Conservation (phyloP, 2,888 invertebrate genomes). For the Acanthococcus lagerstroemiae region DNA sequence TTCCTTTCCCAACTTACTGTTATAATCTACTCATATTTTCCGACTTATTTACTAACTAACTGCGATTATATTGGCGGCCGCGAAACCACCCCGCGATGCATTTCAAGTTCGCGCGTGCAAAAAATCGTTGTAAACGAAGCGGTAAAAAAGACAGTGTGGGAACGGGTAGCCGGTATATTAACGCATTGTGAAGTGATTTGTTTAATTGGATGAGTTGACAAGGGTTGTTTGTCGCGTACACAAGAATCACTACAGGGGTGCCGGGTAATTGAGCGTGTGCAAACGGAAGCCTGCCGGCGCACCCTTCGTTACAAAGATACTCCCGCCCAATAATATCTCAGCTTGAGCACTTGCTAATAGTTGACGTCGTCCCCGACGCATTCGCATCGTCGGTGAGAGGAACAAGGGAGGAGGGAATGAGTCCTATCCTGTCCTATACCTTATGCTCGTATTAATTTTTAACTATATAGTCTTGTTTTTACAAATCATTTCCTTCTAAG, state of each 20-base stretch:
- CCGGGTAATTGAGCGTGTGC: constrained; percentile 29
- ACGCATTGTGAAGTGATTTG: constrained; percentile 25
- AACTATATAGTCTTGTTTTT: no score
- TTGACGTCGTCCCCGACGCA: no score
- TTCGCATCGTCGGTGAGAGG: no score
- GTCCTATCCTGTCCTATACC: no score
- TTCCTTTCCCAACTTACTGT: no score
- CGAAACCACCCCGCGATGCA: no score
- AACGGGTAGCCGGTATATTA: constrained; percentile 13
- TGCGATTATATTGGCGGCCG: background rate
- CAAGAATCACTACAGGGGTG: constrained; percentile 25
- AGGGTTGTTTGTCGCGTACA: constrained; percentile 24
- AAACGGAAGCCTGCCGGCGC: constrained; percentile 20
- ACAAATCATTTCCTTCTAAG: no score
- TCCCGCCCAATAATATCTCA: constrained; percentile 26
- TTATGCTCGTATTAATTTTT: no score
- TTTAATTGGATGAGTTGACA: constrained; percentile 30
- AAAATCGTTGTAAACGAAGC: background rate
- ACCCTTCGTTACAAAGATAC: constrained; percentile 15
- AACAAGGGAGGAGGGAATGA: no score
- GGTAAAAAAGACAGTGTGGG: constrained; percentile 24
- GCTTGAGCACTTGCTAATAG: constrained; percentile 27
- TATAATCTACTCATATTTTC: no score
- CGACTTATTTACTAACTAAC: no score
- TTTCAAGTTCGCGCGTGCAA: background rate